These are phyloP conservation scores for Isichthys henryi DNA, from an alignment of 2,113 vertebrate species.

Conservation along the genomic window DNA sequence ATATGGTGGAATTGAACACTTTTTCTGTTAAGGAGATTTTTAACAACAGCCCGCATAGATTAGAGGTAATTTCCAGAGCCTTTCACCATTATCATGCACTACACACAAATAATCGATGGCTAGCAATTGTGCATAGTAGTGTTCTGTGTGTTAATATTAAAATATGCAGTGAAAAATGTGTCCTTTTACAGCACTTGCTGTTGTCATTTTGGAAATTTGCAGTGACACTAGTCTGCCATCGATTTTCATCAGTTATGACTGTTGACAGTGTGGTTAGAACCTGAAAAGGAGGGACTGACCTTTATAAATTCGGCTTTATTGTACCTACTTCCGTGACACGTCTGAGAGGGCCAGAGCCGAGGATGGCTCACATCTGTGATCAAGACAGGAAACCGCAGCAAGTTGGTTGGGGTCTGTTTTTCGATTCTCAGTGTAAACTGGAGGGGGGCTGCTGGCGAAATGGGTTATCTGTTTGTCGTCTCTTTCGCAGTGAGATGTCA, in stretches of 20 bases:
- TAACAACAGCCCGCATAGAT: neutral
- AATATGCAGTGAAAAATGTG: neutral
- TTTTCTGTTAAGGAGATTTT: neutral
- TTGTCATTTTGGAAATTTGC: neutral
- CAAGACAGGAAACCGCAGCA: slow-evolving; percentile 5
- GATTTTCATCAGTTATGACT: neutral
- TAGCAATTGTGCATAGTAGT: neutral
- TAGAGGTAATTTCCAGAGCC: neutral
- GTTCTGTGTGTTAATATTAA: neutral
- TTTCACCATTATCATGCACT: neutral
- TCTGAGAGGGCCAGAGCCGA: neutral
- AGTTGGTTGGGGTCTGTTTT: neutral
- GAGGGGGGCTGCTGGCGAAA: neutral
- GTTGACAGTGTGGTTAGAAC: neutral
- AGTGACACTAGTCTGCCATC: neutral
- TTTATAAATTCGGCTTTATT: neutral
- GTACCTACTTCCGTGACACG: neutral
- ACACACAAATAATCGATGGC: neutral
- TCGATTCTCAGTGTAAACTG: neutral
- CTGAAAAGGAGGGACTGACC: neutral
- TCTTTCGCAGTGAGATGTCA: neutral
- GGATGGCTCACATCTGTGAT: neutral
- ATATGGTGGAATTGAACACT: neutral
- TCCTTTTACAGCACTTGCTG: neutral
- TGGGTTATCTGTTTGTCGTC: neutral